Base-by-base conservation (phyloP, 2,797 vertebrate genomes). In the Tamandua tetradactyla region DNA sequence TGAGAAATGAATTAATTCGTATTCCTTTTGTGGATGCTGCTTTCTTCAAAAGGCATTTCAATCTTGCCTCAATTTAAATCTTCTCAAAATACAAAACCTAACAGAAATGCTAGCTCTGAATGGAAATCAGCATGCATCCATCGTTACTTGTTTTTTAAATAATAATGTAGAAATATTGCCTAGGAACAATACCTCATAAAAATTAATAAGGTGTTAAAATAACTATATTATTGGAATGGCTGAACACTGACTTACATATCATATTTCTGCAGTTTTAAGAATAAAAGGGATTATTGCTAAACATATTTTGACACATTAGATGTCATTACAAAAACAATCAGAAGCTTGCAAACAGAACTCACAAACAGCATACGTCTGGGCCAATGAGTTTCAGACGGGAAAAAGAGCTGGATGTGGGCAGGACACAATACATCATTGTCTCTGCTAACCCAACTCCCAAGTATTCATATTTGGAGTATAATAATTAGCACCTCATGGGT, bases 241-340 rank as follows among this genome's bases (percentile, higher is more conserved):
- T 97, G 91, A 95, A 97, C 93, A 95, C 87, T 96, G 89, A 84
- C 69, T 97, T 94, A 74, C 42, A 79, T 96, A 95, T 96, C 92
- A 89, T 59, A 91, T 97, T 98, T 98, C 97, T 96, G 91, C 96
- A 97, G 92, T 98, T 98, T 96, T 95, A 93, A 97, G 96, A 94
- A 93, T 90, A 97, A 97, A 97, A 97, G 87, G 94, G 98, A 98
- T 98, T 97, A 98, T 92, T 96, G 97, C 96, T 91, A 84, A 97
- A 97, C 87, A 96, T 94, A 97, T 97, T 98, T 98, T 97, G 97
- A 98, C 98, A 98, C 95, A 97, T 98, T 96, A 98, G 96, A 97
- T 98, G 96, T 97, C 97, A 98, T 98, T 98, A 97, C 96, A 96
- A 98, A 47, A 98, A 98, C 98, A 98, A 98, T 89, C 97, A 94